Evolutionary conservation across 2,888 invertebrate species (phyloP).

Genomic region (Apoda limacodes): DNA sequence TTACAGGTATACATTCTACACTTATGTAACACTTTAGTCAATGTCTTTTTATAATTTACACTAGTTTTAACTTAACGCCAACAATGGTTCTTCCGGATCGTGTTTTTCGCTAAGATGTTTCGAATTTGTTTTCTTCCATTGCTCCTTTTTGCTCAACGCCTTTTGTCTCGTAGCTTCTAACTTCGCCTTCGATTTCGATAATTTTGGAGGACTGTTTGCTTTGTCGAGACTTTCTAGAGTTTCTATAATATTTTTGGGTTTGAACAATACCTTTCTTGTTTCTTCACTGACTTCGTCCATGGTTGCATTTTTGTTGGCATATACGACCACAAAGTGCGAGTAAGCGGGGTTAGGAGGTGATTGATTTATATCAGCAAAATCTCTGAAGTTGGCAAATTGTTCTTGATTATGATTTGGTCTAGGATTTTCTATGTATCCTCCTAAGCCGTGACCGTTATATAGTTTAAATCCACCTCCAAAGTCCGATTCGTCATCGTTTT

Average conservation of each 20-base stretch:
- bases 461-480: constrained; percentile 72
- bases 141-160: constrained; percentile 48
- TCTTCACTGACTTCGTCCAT: constrained; percentile 63
- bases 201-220: constrained; percentile 48
- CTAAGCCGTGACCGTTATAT: constrained; percentile 77
- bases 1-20: constrained; percentile 31
- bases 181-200: constrained; percentile 76
- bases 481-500: constrained; percentile 75
- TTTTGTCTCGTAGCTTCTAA: constrained; percentile 65
- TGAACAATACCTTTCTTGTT: constrained; percentile 48
- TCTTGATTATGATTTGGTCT: constrained; percentile 82
- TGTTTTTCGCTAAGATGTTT: constrained; percentile 48
- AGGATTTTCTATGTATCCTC: constrained; percentile 74
- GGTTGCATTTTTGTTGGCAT: constrained; percentile 83
- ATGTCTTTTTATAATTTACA: constrained; percentile 46
- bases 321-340: constrained; percentile 86
- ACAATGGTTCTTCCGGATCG: constrained; percentile 73
- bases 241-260: constrained; percentile 87
- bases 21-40: constrained; percentile 52
- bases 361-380: constrained; percentile 90
- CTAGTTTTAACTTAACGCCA: constrained; percentile 75
- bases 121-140: constrained; percentile 53
- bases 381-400: constrained; percentile 90
- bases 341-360: constrained; percentile 80
- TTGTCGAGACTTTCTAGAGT: constrained; percentile 80